Percentiles rank a stretch among this genome's conserved stretches.
phyloP scores from a whole-genome alignment of 2,113 vertebrate species.

The Indicator indicator region DNA sequence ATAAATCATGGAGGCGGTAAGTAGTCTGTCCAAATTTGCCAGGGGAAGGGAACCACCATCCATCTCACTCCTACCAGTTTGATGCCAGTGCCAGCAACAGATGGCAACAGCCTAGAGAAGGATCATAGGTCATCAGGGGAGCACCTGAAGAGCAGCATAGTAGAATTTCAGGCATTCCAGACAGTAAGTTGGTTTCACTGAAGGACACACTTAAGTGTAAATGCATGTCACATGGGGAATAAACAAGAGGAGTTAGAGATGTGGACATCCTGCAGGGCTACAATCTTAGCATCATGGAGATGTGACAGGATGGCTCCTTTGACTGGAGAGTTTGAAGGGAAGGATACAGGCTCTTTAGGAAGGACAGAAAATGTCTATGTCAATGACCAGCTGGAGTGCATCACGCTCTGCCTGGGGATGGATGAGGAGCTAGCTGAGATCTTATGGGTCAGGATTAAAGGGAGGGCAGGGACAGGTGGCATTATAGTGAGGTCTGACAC shows the following conservation, averaged over 20 bases:
- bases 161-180: not conserved
- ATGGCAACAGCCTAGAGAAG: not conserved
- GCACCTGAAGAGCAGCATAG: not conserved
- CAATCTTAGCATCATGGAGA: not conserved
- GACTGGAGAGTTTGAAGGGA: not conserved
- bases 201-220: not conserved
- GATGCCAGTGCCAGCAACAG: not conserved
- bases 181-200: not conserved
- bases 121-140: not conserved
- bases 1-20: not conserved
- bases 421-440: not conserved
- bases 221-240: not conserved
- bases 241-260: not conserved
- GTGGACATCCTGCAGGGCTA: not conserved
- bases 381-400: not conserved
- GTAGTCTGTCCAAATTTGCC: not conserved
- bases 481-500: not conserved
- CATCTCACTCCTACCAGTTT: not conserved
- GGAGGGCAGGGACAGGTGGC: not conserved
- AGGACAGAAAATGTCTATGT: not conserved
- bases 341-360: not conserved
- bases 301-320: not conserved
- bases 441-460: not conserved
- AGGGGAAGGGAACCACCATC: not conserved
- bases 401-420: not conserved